Percentiles rank a stretch among this genome's conserved stretches.
These are phyloP conservation scores for Dasyornis broadbenti DNA, from an alignment of 2,113 vertebrate genomes.

Conservation along the genomic window DNA sequence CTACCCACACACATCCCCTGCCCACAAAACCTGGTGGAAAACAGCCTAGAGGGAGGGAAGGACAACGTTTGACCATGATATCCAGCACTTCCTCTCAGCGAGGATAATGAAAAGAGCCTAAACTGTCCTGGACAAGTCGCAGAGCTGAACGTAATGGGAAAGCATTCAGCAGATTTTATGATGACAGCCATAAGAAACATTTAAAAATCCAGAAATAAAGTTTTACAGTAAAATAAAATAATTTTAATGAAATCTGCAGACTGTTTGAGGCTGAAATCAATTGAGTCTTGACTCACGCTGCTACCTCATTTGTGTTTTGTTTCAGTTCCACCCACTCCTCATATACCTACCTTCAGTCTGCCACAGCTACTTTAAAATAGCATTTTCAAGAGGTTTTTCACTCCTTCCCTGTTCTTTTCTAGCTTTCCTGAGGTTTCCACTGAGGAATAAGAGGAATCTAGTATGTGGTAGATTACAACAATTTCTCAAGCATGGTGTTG, in stretches of 20 bases:
- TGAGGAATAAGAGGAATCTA: not conserved
- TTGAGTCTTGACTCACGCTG: not conserved
- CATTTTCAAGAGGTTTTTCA: not conserved
- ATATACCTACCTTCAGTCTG: not conserved
- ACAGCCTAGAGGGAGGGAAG: not conserved
- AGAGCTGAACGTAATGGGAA: not conserved
- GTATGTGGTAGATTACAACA: not conserved
- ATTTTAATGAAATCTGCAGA: not conserved
- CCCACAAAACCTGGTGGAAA: not conserved
- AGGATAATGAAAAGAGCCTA: not conserved
- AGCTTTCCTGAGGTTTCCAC: not conserved
- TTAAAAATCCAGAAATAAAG: not conserved
- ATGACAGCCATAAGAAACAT: not conserved
- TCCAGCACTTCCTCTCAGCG: fast-evolving
- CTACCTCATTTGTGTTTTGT: not conserved
- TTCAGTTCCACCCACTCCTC: not conserved
- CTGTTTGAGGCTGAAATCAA: not conserved
- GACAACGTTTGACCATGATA: not conserved
- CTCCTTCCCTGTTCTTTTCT: not conserved
- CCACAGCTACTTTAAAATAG: not conserved
- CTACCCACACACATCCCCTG: not conserved
- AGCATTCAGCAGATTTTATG: not conserved
- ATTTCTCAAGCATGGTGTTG: not conserved
- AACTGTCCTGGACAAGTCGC: not conserved
- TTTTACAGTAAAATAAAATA: not conserved